Percentiles rank a stretch among this genome's conserved stretches.
These are phyloP conservation scores for Melanotaenia duboulayi DNA, from an alignment of 2,113 vertebrate genomes.

Conservation along the genomic window DNA sequence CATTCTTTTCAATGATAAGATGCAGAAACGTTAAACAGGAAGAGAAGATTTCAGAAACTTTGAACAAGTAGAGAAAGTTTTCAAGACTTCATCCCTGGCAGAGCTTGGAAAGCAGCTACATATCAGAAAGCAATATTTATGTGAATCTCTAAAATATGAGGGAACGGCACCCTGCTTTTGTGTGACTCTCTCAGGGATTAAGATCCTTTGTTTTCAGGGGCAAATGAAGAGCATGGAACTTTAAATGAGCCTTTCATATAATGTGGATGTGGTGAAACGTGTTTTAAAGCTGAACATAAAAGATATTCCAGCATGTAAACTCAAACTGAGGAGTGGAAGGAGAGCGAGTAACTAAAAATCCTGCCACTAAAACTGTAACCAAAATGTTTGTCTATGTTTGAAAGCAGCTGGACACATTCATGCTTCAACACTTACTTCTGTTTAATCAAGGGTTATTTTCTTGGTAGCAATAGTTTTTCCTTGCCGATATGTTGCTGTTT, in stretches of 20 bases:
- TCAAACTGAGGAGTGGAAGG: constrained; percentile 28
- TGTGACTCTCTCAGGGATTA: constrained; percentile 38
- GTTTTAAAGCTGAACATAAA: neutral
- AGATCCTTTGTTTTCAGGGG: constrained; percentile 55
- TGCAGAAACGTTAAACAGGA: constrained; percentile 5
- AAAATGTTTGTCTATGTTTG: no score
- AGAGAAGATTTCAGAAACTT: constrained; percentile 5
- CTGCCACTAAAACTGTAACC: neutral
- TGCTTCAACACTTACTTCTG: constrained; percentile 20
- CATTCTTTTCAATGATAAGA: neutral
- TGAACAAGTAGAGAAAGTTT: constrained; percentile 27
- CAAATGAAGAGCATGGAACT: constrained; percentile 37
- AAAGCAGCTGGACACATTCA: neutral
- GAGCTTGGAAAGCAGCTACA: constrained; percentile 23
- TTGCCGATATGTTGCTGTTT: constrained; percentile 24
- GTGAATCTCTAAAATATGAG: constrained; percentile 30
- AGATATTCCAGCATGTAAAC: constrained; percentile 19
- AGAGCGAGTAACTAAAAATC: neutral
- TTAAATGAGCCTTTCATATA: constrained; percentile 9
- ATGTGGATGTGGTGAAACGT: neutral
- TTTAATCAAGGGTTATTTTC: constrained; percentile 37
- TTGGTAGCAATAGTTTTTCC: neutral
- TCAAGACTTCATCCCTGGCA: constrained; percentile 1
- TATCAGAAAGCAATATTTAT: constrained; percentile 53
- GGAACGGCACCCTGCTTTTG: constrained; percentile 24